Evolutionary conservation across 2,113 vertebrate genomes (phyloP), one percentile per base, ranked within the genome.

Genomic region (Nothobranchius kuhntae): DNA sequence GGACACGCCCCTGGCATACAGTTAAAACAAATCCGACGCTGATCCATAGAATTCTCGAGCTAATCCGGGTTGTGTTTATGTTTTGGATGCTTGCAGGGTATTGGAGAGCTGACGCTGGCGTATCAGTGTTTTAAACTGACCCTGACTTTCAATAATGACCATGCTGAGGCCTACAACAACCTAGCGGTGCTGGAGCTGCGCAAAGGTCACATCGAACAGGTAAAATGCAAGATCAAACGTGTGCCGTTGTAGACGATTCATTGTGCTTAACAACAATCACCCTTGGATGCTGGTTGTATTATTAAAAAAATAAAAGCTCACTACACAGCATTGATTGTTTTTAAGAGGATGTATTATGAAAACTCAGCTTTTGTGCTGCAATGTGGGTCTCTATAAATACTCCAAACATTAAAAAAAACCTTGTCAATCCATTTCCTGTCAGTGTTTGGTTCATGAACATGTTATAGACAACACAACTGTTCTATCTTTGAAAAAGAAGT

Each of bases 111-210:
- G 65, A 94, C 85, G 45, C 83, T 99, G 90, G 96, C 96, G 64
- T 94, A 95, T 71, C 98, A 98, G 86, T 98, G 96, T 89, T 96
- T 98, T 87, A 94, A 93, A 89, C 91, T 99, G 56, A 90, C 96
- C 0, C 87, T 99, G 82, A 92, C 94, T 76, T 95, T 95, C 87
- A 96, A 96, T 75, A 99, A 98, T 0, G 70, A 95, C 76, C 94
- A 97, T 0, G 95, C 96, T 0, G 97, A 99, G 80, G 95, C 98
- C 56, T 98, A 96, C 82, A 99, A 99, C 90, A 98, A 99, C 85
- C 84, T 99, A 81, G 96, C 96, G 0, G 95, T 98, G 61, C 89
- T 99, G 87, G 98, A 98, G 89, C 92, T 98, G 89, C 89, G 89
- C 10, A 97, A 94, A 92, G 96, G 95, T 61, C 95, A 89, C 4